Evolutionary conservation across 64 coral and sea anemone species (phyloP), one percentile per base, ranked within the genome.

Genomic region (Actinia tenebrosa): DNA sequence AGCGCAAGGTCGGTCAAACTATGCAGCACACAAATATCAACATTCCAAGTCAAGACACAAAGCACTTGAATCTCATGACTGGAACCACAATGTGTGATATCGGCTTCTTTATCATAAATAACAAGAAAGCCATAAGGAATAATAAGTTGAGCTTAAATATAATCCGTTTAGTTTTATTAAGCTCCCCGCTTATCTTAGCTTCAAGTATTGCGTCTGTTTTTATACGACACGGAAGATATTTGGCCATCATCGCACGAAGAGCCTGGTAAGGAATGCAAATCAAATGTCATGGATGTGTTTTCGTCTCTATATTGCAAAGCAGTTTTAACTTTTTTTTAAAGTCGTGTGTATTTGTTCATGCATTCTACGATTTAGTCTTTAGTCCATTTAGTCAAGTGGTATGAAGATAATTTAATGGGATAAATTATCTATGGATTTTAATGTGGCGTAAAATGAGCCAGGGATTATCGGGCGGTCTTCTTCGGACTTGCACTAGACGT

Each of bases 141-240:
- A 75, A 26, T 7, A 1, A 27, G 25, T 75, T 75, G 25, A 75
- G 26, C 69, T 72, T 75, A 75, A 75, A 15, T 81, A 25, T 81
- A 81, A 81, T 81, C 79, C 17, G 79, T 81, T 81, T 81, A 81
- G 27, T 37, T 45, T 20, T 81, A 81, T 53, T 81, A 81, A 50
- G 79, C 79, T 81, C 8, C 53, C 30, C 30, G 30, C 79, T 81
- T 81, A 81, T 81, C 79, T 81, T 53, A 53, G 46, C 46, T 53
- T 16, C 16, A 7, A 45, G 16, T 53, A 18, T 81, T 81, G 79
- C 46, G 79, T 47, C 44, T 53, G 18, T 53, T 45, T 4, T 81
- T 52, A 20, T 10, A 47, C 5, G 43, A 50, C 79, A 81, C 79
- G 79, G 19, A 81, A 81, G 5, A 50, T 16, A 58, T 6, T 58